These are phyloP conservation scores for Tachina lurida DNA, from an alignment of 2,888 invertebrate genomes.

Conservation along the genomic window DNA sequence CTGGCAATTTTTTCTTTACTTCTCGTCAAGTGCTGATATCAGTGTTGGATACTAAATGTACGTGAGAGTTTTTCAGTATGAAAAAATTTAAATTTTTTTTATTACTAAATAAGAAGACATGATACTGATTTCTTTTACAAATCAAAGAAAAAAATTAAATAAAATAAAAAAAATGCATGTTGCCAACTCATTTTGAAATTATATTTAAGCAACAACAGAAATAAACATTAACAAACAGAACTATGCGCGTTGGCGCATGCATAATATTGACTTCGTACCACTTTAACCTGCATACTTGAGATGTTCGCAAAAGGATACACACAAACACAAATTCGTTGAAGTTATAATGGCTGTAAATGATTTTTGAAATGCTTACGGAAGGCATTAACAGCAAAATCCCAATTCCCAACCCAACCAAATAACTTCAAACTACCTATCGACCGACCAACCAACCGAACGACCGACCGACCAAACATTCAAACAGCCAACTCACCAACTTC, in stretches of 20 bases:
- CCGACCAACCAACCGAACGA: not conserved
- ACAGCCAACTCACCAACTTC: slow-evolving; percentile 7
- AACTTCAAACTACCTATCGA: slow-evolving; percentile 16
- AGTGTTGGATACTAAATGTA: slow-evolving; percentile 32
- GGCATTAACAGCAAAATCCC: slow-evolving; percentile 30
- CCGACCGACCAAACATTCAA: slow-evolving; percentile 21
- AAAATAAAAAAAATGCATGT: slow-evolving; percentile 33
- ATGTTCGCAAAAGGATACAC: slow-evolving; percentile 35
- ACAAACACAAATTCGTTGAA: slow-evolving; percentile 5
- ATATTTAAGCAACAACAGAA: slow-evolving; percentile 3
- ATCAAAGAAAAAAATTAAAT: not conserved
- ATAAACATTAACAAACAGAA: slow-evolving; percentile 55
- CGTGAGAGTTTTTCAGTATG: slow-evolving; percentile 56
- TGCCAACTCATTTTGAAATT: slow-evolving; percentile 59
- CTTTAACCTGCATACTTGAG: slow-evolving; percentile 37
- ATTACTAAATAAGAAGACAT: slow-evolving; percentile 24
- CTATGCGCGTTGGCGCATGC: slow-evolving; percentile 68
- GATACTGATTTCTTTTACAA: slow-evolving; percentile 37
- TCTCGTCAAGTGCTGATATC: not conserved
- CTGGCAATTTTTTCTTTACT: not conserved
- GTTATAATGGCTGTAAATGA: slow-evolving; percentile 56
- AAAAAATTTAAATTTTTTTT: slow-evolving; percentile 23
- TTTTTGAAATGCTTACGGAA: slow-evolving; percentile 59
- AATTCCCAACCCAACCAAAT: slow-evolving; percentile 36
- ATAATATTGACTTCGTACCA: slow-evolving; percentile 60